These are phyloP conservation scores for Apodemia duryi DNA, from an alignment of 2,888 invertebrate species.

Conservation along the genomic window DNA sequence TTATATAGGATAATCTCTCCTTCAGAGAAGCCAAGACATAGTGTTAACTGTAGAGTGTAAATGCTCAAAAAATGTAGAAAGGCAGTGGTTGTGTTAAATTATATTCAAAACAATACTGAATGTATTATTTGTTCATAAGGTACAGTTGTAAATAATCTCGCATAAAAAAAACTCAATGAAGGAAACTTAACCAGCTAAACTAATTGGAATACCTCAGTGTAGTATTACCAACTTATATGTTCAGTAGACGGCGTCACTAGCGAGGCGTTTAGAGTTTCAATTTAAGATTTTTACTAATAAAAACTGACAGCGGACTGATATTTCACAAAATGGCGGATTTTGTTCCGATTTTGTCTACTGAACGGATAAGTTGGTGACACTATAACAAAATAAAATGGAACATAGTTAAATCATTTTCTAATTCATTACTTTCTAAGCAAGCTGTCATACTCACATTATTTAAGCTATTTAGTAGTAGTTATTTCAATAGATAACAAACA, in stretches of 20 bases:
- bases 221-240: too few species aligned
- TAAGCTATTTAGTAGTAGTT: background rate
- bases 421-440: background rate
- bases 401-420: background rate
- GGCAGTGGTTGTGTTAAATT: background rate
- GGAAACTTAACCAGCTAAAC: background rate
- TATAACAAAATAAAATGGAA: background rate
- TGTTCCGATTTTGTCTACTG: too few species aligned
- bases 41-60: too few species aligned
- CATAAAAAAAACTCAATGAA: background rate
- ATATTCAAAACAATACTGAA: background rate
- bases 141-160: background rate
- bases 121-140: conserved; percentile 6
- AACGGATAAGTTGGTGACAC: too few species aligned
- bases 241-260: too few species aligned
- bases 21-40: too few species aligned
- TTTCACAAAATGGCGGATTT: too few species aligned
- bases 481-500: background rate
- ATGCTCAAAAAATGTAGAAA: background rate
- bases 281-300: too few species aligned
- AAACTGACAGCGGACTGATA: too few species aligned
- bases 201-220: background rate
- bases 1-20: background rate
- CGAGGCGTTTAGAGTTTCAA: too few species aligned
- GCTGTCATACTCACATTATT: background rate